Evolutionary conservation across 2,113 vertebrate species (phyloP).

Genomic region (Theristicus caerulescens): DNA sequence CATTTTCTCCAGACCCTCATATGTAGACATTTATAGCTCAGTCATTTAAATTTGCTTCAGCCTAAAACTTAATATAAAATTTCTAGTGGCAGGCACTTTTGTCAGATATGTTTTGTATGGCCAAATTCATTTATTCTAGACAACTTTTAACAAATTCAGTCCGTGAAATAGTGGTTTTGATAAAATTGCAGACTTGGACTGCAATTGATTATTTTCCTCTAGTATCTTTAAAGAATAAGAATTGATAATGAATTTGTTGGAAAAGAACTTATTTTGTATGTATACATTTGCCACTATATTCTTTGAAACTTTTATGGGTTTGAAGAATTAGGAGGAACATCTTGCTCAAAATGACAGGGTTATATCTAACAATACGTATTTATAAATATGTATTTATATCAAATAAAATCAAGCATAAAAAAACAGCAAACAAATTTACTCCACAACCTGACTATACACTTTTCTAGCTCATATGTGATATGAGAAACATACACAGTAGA

Average conservation of each 20-base stretch:
- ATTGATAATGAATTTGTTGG: not conserved
- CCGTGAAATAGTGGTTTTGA: not conserved
- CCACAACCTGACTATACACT: not conserved
- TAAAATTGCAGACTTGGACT: not conserved
- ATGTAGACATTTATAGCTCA: not conserved
- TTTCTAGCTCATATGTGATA: not conserved
- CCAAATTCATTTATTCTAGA: not conserved
- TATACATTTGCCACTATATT: not conserved
- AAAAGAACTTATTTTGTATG: not conserved
- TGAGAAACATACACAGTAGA: not conserved
- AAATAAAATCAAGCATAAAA: not conserved
- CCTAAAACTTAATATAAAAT: not conserved
- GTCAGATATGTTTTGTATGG: not conserved
- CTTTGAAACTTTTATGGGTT: not conserved
- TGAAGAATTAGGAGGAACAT: not conserved
- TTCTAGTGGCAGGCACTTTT: not conserved
- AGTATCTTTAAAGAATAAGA: not conserved
- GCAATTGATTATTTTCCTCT: not conserved
- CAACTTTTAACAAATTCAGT: not conserved
- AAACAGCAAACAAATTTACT: not conserved
- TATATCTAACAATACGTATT: not conserved
- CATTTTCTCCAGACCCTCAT: conserved; percentile 9
- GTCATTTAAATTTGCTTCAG: not conserved
- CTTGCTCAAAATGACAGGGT: not conserved
- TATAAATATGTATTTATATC: not conserved